Evolutionary conservation across 1,140 invertebrate genomes (phyloP), one percentile per base, ranked within the genome.

Genomic region (Lordiphosa stackelbergi): DNA sequence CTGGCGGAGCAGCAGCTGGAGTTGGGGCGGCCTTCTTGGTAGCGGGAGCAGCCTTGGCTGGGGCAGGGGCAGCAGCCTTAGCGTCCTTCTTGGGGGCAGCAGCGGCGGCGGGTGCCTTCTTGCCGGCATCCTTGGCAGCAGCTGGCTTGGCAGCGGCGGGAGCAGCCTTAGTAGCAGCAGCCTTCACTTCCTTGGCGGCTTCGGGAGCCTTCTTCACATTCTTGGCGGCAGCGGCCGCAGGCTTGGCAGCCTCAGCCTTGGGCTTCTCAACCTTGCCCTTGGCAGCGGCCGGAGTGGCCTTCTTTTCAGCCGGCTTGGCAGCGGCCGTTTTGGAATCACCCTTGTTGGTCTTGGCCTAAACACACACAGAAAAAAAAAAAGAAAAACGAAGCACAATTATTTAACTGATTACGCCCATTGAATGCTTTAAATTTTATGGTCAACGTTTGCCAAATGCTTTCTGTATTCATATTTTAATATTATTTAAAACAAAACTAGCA

Each of bases 51-150:
- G 60, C 60, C 45, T 73, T 70, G 13, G 78, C 89, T 12, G 74
- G 65, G 40, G 79, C 75, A 4, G 69, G 37, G 3, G 81, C 68
- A 41, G 77, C 41, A 36, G 59, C 65, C 63, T 87, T 85, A 12
- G 73, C 78, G 41, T 69, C 74, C 54, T 69, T 84, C 65, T 54
- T 70, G 16, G 83, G 69, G 4, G 69, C 72, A 45, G 78, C 73
- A 38, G 70, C 68, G 5, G 83, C 73, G 35, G 70, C 68, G 5
- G 83, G 73, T 11, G 73, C 62, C 42, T 71, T 72, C 58, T 73
- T 89, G 53, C 88, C 89, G 85, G 86, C 73, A 74, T 90, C 89
- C 73, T 89, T 89, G 69, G 89, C 72, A 37, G 88, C 55, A 4
- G 77, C 52, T 6, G 61, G 45, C 53, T 66, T 70, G 12, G 66